A percentile compares a stretch with the other conserved stretches of the same genome.
These are phyloP conservation scores for Sphaerodactylus townsendi DNA, from an alignment of 2,113 vertebrate genomes.

Conservation along the genomic window DNA sequence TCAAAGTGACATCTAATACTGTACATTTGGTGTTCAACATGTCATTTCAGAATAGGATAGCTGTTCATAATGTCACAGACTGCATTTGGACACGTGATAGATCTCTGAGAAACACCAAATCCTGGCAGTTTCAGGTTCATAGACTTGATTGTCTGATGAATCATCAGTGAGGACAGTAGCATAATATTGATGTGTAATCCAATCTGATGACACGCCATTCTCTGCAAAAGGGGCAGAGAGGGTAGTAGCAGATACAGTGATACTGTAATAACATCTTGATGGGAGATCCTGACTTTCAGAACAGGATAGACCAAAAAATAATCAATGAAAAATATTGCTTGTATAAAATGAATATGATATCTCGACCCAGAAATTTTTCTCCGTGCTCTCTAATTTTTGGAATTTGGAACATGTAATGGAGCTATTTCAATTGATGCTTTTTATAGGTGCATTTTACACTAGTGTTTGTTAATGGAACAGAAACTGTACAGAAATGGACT, in stretches of 20 bases:
- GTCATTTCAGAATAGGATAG: not conserved
- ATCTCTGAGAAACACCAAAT: not conserved
- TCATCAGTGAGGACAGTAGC: not conserved
- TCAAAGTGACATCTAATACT: not conserved
- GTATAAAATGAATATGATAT: not conserved
- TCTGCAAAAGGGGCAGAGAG: not conserved
- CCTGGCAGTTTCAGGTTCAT: not conserved
- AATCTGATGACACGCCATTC: not conserved
- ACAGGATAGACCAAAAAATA: not conserved
- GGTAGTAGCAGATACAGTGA: not conserved
- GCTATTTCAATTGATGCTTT: not conserved
- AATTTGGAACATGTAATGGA: not conserved
- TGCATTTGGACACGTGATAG: not conserved
- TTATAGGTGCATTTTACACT: not conserved
- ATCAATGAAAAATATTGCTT: not conserved
- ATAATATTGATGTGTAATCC: no score
- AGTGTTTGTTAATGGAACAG: not conserved
- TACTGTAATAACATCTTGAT: not conserved
- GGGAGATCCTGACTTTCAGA: constrained; percentile 14
- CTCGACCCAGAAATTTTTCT: no score
- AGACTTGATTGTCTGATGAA: not conserved
- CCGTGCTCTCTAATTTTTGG: no score
- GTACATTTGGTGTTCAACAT: not conserved
- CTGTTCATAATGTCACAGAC: not conserved
- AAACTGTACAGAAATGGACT: not conserved